Evolutionary conservation across 2,888 invertebrate genomes (phyloP).

Genomic region (Macrophya alboannulata): DNA sequence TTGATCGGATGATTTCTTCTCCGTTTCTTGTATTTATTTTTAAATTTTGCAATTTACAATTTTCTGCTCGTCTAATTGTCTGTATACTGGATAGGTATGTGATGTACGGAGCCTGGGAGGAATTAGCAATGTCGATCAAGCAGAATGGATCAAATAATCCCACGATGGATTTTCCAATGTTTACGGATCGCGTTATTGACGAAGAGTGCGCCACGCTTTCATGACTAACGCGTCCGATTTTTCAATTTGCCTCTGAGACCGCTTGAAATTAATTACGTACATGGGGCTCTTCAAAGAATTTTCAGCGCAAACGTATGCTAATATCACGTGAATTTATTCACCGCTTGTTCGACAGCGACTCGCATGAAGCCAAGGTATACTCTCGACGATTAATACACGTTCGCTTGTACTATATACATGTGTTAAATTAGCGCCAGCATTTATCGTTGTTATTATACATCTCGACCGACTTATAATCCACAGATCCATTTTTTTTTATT

Average conservation of each 20-base stretch:
- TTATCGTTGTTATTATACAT: slow-evolving; percentile 10
- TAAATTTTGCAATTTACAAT: neutral
- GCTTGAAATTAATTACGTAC: slow-evolving; percentile 53
- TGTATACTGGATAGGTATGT: neutral
- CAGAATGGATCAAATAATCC: slow-evolving; percentile 7
- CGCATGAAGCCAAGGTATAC: slow-evolving; percentile 31
- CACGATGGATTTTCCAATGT: slow-evolving; percentile 24
- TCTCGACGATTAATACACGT: slow-evolving; percentile 48
- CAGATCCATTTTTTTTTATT: neutral
- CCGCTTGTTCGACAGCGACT: slow-evolving; percentile 50
- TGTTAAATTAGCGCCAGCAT: slow-evolving; percentile 43
- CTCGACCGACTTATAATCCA: neutral
- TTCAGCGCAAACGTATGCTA: slow-evolving; percentile 48
- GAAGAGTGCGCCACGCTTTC: slow-evolving; percentile 37
- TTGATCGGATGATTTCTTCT: neutral
- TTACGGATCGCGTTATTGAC: slow-evolving; percentile 18
- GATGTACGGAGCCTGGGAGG: neutral
- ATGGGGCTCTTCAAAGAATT: slow-evolving; percentile 36
- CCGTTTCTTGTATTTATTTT: neutral
- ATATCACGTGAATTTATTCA: slow-evolving; percentile 52
- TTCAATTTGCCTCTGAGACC: slow-evolving; percentile 45
- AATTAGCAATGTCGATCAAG: neutral
- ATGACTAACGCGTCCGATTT: slow-evolving; percentile 45
- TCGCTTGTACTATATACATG: slow-evolving; percentile 1
- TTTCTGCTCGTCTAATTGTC: neutral